phyloP scores from a whole-genome alignment of 2,797 vertebrate species.

The Sebastes oblongus region DNA sequence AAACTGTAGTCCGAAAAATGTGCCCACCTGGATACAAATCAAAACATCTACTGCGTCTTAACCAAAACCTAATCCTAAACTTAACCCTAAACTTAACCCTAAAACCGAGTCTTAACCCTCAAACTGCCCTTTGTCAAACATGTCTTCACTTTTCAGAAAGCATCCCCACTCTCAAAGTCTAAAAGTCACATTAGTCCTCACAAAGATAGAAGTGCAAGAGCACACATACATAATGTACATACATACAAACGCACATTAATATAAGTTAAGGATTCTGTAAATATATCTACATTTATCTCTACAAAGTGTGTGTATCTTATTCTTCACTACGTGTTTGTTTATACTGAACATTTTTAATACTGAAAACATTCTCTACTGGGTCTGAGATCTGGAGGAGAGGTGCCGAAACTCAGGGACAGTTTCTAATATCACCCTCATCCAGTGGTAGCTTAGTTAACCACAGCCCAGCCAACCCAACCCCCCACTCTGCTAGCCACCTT shows the following conservation, averaged over 20 bases:
- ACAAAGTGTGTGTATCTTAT: neutral
- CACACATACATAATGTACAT: neutral
- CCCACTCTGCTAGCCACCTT: neutral
- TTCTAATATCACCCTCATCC: neutral
- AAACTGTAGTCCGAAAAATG: neutral
- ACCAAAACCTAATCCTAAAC: neutral
- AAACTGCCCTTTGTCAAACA: neutral
- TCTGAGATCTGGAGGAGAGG: constrained; percentile 37
- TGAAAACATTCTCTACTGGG: neutral
- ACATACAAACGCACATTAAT: neutral
- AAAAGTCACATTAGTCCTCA: neutral
- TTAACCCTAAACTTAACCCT: neutral
- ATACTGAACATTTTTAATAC: neutral
- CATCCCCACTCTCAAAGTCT: neutral
- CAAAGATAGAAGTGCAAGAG: constrained; percentile 18
- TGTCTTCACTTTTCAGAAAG: neutral
- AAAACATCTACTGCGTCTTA: neutral
- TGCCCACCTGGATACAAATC: neutral
- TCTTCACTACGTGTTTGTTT: neutral
- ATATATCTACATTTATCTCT: neutral
- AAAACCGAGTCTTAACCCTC: neutral
- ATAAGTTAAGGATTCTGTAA: neutral
- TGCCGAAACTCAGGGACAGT: neutral
- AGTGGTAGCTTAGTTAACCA: constrained; percentile 9
- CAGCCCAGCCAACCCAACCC: neutral